Conservation (phyloP, 2,888 invertebrate genomes). For the Crematogaster levior region DNA sequence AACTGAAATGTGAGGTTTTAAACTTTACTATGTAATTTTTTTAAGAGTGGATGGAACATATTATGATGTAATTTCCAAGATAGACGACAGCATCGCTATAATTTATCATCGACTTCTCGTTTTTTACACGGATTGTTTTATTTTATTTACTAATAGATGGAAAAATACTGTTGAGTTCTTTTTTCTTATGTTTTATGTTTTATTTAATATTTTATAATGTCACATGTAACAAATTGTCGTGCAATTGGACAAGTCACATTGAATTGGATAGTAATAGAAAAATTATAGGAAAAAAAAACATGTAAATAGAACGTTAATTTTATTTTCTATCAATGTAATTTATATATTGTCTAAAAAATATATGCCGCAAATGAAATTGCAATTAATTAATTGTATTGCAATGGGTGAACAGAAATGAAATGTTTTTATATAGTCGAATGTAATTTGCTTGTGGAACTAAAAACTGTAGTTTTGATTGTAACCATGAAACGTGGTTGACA, state of each 20-base stretch:
- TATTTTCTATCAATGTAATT: neutral
- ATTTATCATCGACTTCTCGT: slow-evolving; percentile 4
- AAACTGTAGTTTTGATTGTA: slow-evolving; percentile 11
- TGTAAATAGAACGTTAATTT: neutral
- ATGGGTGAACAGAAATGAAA: neutral
- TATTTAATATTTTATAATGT: too few relatives aligned
- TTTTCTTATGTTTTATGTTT: neutral
- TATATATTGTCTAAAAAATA: neutral
- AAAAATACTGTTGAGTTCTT: neutral
- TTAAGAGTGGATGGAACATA: neutral
- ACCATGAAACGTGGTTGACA: neutral
- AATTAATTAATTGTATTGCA: neutral
- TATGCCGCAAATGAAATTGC: neutral
- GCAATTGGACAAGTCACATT: neutral
- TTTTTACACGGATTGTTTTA: slow-evolving; percentile 10
- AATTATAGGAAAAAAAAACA: neutral
- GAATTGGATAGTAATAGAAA: neutral
- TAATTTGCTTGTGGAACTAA: neutral
- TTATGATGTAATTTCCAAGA: slow-evolving; percentile 13
- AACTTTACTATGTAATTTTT: neutral
- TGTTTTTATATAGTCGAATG: neutral
- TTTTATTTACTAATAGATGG: neutral
- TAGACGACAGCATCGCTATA: neutral
- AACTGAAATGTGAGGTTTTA: neutral
- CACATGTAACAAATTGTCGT: neutral